Base-by-base conservation (phyloP, 1,140 invertebrate species). In the Lordiphosa mommai region DNA sequence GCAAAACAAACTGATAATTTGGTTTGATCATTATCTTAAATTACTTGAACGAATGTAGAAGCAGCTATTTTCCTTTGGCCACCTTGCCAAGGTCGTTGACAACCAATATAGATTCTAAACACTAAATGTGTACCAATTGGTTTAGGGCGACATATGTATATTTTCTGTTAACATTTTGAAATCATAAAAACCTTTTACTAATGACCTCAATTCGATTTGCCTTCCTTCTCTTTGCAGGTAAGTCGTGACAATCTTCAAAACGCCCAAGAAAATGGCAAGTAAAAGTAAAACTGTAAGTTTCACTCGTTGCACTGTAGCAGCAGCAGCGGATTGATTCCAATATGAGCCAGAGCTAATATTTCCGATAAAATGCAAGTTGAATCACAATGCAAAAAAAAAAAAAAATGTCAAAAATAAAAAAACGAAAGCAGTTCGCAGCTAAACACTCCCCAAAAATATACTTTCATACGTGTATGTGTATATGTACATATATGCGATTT, bases 141-240 rank as follows among this genome's bases (percentile, higher is more conserved):
- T 6, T 46, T 32, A 9, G 13, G 13, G 40, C 38, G 53, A n/a
- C 23, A 27, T 1, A 27, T 4, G 2, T 27, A 27, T 12, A 46
- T 44, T 34, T 30, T 46, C 14, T 48, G 17, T 43, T 16, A 17
- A 14, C 12, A 13, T 30, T 27, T 27, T 7, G 2, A 27, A 27
- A 27, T 27, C 23, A 27, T 27, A 53, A 61, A 33, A 49, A 68
- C 71, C 66, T 68, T 64, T 76, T 84, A 82, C 77, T 84, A 82
- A 82, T 82, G 77, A 76, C 76, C 76, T 57, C 61, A 82, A 71
- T 80, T 72, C 55, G 47, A 20, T 52, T 55, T 61, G 23, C 23
- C 56, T 69, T 79, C 47, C 66, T 68, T 79, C 74, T 84, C 77
- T 58, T 84, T 84, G 58, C 76, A 82, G 76, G 76, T 82, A 82